Conservation (phyloP, 2,113 vertebrate species). For the Psilopsiagon aurifrons region DNA sequence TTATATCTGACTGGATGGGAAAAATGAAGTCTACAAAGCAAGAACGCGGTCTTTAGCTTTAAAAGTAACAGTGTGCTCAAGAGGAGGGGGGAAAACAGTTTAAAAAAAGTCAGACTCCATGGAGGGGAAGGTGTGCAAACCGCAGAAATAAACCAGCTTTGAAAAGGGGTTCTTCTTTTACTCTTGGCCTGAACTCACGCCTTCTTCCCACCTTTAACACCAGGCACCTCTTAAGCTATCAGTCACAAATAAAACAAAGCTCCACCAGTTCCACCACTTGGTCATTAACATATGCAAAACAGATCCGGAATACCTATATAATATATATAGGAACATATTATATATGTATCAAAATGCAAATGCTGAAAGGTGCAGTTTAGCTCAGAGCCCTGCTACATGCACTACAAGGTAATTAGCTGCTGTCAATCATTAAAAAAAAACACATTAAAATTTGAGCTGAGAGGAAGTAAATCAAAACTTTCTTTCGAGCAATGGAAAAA, state of each 20-base stretch:
- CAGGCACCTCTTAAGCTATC: slow-evolving; percentile 63
- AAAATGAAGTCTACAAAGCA: slow-evolving; percentile 52
- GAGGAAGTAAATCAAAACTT: slow-evolving; percentile 42
- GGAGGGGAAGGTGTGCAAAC: slow-evolving; percentile 64
- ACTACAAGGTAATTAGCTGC: slow-evolving; percentile 55
- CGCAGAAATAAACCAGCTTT: slow-evolving; percentile 57
- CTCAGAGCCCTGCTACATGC: slow-evolving; percentile 48
- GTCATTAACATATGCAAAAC: slow-evolving; percentile 68
- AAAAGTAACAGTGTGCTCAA: slow-evolving; percentile 45
- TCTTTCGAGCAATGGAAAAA: slow-evolving; percentile 26
- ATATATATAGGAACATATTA: slow-evolving; percentile 72
- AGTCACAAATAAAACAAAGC: slow-evolving; percentile 64
- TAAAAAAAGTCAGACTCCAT: slow-evolving; percentile 26
- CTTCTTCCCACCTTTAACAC: slow-evolving; percentile 57
- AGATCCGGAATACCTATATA: slow-evolving; percentile 70
- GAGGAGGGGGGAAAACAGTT: background rate
- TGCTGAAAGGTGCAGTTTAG: slow-evolving; percentile 48
- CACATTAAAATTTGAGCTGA: slow-evolving; percentile 34
- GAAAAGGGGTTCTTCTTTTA: slow-evolving; percentile 62
- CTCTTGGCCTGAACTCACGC: slow-evolving; percentile 52
- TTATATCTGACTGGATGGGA: slow-evolving; percentile 58
- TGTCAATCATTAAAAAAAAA: slow-evolving; percentile 38
- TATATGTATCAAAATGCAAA: slow-evolving; percentile 71
- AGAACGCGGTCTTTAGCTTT: slow-evolving; percentile 28
- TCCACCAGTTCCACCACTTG: slow-evolving; percentile 57